Percentiles rank a stretch among this genome's conserved stretches.
phyloP scores from a whole-genome alignment of 2,113 vertebrate species.

The Xenotilapia longispinis region DNA sequence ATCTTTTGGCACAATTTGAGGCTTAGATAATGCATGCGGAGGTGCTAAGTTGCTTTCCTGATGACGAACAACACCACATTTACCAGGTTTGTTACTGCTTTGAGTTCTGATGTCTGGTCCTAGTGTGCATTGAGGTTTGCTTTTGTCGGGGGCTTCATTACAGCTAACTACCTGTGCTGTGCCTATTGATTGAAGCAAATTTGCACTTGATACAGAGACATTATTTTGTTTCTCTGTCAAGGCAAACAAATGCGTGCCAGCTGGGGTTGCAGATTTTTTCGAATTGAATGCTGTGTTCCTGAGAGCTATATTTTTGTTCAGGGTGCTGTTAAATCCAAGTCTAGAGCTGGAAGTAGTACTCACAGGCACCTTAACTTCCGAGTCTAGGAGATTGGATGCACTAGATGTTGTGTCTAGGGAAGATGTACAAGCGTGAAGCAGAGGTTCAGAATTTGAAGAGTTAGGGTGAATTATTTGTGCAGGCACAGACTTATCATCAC shows the following conservation, averaged over 20 bases:
- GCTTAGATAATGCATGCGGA: neutral
- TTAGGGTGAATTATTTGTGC: neutral
- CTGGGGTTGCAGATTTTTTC: neutral
- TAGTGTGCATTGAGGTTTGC: neutral
- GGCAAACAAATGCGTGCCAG: neutral
- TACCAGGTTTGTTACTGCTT: neutral
- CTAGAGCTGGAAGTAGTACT: neutral
- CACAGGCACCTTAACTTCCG: neutral
- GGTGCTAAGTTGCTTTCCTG: neutral
- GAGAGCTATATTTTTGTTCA: neutral
- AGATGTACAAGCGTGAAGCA: neutral
- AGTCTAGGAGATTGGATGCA: neutral
- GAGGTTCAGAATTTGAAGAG: conserved; percentile 5
- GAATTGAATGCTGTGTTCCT: conserved; percentile 2
- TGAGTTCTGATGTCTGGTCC: neutral
- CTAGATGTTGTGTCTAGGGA: neutral
- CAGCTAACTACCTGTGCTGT: neutral
- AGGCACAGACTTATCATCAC: neutral
- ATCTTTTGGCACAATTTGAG: neutral
- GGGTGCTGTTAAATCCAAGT: neutral
- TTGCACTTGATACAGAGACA: neutral
- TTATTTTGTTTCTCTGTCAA: neutral
- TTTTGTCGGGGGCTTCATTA: neutral
- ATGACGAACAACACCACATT: neutral
- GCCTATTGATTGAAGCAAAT: conserved; percentile 7